phyloP scores from a whole-genome alignment of 2,888 invertebrate genomes.

The Bombyx huttoni region DNA sequence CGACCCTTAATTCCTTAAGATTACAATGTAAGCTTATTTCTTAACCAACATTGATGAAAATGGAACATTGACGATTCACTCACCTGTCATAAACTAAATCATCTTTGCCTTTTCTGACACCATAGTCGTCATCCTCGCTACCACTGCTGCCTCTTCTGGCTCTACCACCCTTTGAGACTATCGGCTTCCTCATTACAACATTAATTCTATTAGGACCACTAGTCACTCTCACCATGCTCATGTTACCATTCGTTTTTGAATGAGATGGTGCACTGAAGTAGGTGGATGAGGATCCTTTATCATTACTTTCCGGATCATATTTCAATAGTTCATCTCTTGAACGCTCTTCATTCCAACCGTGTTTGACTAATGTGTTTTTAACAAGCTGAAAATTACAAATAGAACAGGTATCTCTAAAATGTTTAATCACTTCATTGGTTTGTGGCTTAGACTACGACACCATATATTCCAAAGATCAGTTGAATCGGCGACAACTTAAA shows the following conservation, averaged over 20 bases:
- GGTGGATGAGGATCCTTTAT: constrained; percentile 21
- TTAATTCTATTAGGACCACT: constrained; percentile 21
- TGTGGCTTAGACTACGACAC: too few species aligned
- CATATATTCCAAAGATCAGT: too few species aligned
- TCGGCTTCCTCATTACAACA: constrained; percentile 25
- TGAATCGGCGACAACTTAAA: too few species aligned
- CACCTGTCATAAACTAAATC: constrained; percentile 78
- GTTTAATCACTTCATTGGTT: too few species aligned
- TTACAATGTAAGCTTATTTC: too few species aligned
- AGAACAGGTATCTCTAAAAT: too few species aligned
- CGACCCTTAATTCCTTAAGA: too few species aligned
- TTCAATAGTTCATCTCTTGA: constrained; percentile 67
- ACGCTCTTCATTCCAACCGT: constrained; percentile 70
- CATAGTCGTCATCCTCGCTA: constrained; percentile 74
- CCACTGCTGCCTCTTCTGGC: constrained; percentile 63
- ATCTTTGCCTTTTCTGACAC: constrained; percentile 73
- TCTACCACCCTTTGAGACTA: constrained; percentile 47
- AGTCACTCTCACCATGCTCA: constrained; percentile 28
- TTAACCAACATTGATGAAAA: too few species aligned
- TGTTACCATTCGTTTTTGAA: constrained; percentile 23
- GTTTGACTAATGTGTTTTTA: constrained; percentile 66
- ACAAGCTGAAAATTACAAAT: constrained; percentile 43
- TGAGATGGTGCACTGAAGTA: constrained; percentile 31
- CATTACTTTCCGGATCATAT: constrained; percentile 57
- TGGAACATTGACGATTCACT: constrained; percentile 8